Evolutionary conservation across 2,113 vertebrate genomes (phyloP).

Genomic region (Hydropotes inermis): DNA sequence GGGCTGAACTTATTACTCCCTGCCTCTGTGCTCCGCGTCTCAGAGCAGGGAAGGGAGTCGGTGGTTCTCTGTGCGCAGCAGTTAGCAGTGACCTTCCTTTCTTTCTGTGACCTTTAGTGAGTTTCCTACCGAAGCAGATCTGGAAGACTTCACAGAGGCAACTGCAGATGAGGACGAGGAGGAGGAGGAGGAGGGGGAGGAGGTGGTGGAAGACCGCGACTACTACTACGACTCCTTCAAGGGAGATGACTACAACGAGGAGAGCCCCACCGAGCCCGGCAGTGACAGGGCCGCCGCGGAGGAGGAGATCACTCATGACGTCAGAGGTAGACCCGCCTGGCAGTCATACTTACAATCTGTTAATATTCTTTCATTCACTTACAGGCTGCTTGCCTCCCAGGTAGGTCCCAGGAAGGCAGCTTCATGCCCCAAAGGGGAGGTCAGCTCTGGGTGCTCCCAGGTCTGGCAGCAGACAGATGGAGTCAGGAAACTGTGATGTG

Average conservation of each 20-base stretch:
- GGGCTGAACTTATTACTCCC: neutral
- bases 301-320: slow-evolving; percentile 87
- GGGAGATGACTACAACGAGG: slow-evolving; percentile 85
- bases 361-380: neutral
- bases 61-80: neutral
- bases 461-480: neutral
- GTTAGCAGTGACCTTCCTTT: neutral
- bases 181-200: slow-evolving; percentile 88
- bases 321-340: slow-evolving; percentile 86
- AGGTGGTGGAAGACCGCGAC: slow-evolving; percentile 86
- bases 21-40: slow-evolving; percentile 14
- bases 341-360: neutral
- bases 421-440: neutral
- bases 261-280: slow-evolving; percentile 79
- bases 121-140: slow-evolving; percentile 84
- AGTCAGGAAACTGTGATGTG: neutral
- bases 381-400: slow-evolving; percentile 15
- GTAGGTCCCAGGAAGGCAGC: slow-evolving; percentile 67
- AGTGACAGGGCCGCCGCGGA: slow-evolving; percentile 74
- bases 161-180: slow-evolving; percentile 77
- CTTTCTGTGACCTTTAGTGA: slow-evolving; percentile 80
- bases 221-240: slow-evolving; percentile 87
- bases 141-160: slow-evolving; percentile 87
- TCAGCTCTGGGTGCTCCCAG: neutral
- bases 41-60: neutral